Evolutionary conservation across 1,140 invertebrate species (phyloP), one percentile per base, ranked within the genome.

Genomic region (Micrasema longulum): DNA sequence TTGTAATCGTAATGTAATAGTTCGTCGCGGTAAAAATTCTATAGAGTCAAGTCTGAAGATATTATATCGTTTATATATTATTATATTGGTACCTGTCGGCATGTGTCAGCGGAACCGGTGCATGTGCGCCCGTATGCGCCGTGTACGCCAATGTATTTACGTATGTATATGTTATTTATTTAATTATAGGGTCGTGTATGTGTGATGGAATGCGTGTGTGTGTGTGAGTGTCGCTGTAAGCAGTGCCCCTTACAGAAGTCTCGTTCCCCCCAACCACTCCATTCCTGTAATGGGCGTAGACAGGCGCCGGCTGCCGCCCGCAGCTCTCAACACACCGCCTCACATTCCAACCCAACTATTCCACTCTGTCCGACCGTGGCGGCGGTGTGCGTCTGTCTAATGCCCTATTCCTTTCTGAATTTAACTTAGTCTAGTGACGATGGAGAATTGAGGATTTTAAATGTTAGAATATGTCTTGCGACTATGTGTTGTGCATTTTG

Each of bases 1-100:
- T 75, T 75, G 57, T 75, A 73, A 73, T 72, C 48, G 68, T 75
- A 76, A 76, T 70, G 72, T 73, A 73, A 76, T 76, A 76, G 74
- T 63, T 72, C 71, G 71, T 73, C 74, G 74, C 74, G 74, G 74
- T 72, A 73, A 67, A 71, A 76, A 76, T 70, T 76, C 66, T 70
- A 76, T 69, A 65, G 70, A 75, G 70, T 75, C 70, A 76, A 76
- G 74, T 76, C 74, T 76, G 74, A 76, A 67, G 35, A 64, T 75
- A 75, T 75, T 50, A 53, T 64, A 67, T 65, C 35, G 50, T 63
- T 71, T 63, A 50, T 71, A 31, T 68, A 50, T 68, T 68, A 55
- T 45, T 64, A 53, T 64, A 70, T 63, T 45, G 62, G 35, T 70
- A 50, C 36, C 35, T 48, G 36, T 48, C 16, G 23, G 68, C 38